Base-by-base conservation (phyloP, 2,888 invertebrate genomes). In the Trilocha varians region DNA sequence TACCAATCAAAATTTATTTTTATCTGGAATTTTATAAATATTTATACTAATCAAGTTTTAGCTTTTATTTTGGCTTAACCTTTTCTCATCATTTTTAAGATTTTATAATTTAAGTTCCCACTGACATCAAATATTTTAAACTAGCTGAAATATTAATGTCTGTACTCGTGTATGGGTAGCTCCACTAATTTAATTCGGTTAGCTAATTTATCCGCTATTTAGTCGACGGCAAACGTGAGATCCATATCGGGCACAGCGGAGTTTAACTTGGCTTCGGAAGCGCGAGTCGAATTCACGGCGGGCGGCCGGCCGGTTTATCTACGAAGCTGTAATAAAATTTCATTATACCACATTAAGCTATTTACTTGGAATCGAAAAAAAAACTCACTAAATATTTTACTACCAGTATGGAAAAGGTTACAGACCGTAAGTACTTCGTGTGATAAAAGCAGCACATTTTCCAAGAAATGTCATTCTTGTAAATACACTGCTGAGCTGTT, bases 141-240 rank as follows among this genome's bases (percentile, higher is more conserved):
- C 51, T 50, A 50, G 46, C 50, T 51, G 40, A 32, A 41, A 52
- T 51, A 54, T 47, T 50, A 51, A 45, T 47, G 39, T 48, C 49
- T 40, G 45, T 59, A 57, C 49, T 56, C 50, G 50, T 11, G 55
- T 46, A 47, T 53, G 53, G 64, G 59, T 55, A 59, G 63, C 60
- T 58, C 48, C 57, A 71, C 71, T 72, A 76, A 79, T 77, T 79
- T 73, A 77, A 72, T 65, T 75, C 65, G 57, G 76, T 75, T 70
- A 72, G 72, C 77, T 79, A 77, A 82, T 78, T 80, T 82, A 82
- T 75, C 76, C 69, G 63, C 68, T 78, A 80, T 79, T 82, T 82
- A 78, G 77, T 72, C 64, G 68, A 62, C 60, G 61, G 78, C 70
- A 75, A 79, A 78, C 82, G 82, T 80, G 83, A 82, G 80, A 82